Conservation (phyloP, 2,888 invertebrate species). For the Scaptomyza polygonia region DNA sequence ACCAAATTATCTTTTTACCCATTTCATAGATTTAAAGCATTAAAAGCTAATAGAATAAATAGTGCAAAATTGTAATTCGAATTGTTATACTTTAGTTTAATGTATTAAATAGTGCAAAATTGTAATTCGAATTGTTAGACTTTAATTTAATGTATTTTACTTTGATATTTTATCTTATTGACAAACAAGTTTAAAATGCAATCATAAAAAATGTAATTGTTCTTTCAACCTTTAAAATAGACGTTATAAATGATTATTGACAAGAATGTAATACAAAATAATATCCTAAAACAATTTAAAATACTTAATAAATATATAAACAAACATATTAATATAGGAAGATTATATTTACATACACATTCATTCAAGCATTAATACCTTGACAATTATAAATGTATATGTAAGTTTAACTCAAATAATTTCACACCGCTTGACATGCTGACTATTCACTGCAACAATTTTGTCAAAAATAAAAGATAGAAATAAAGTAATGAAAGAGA, state of each 20-base stretch:
- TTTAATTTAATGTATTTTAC: too few species aligned
- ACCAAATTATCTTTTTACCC: too few species aligned
- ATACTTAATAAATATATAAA: conserved; percentile 74
- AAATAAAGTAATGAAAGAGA: conserved; percentile 4
- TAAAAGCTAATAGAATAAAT: too few species aligned
- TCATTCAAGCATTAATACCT: neutral
- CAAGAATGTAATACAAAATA: conserved; percentile 70
- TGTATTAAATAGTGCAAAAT: too few species aligned
- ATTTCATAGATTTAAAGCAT: too few species aligned
- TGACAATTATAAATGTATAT: conserved; percentile 28
- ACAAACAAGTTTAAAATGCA: too few species aligned
- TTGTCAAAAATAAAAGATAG: neutral
- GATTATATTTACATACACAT: conserved; percentile 42
- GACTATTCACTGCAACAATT: conserved; percentile 6
- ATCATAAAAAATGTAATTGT: too few species aligned
- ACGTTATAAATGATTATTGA: conserved; percentile 49
- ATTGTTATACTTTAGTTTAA: too few species aligned
- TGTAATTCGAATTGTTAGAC: too few species aligned
- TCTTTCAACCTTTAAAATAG: too few species aligned
- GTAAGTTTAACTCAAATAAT: conserved; percentile 53
- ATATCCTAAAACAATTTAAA: conserved; percentile 81
- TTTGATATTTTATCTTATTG: too few species aligned
- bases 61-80: too few species aligned
- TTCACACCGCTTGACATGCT: conserved; percentile 29
- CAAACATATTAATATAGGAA: conserved; percentile 26